Evolutionary conservation across 1,140 invertebrate species (phyloP).

Genomic region (Temnothorax curvispinosus): DNA sequence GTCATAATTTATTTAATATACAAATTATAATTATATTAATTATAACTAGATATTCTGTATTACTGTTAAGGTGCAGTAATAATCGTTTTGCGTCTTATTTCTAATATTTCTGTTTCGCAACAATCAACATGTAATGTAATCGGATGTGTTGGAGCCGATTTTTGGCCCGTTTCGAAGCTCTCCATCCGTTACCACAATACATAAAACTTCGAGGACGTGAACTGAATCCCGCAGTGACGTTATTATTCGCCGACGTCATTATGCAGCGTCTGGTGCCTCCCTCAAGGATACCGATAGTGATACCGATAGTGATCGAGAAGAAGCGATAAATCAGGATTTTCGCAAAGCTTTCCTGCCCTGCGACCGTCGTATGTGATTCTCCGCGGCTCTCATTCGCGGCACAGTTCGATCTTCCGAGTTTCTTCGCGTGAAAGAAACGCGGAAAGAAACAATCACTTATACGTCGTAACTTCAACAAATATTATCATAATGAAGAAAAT

Average conservation of each 20-base stretch:
- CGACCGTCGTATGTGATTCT: conserved; percentile 62
- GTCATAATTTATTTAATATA: too few relatives aligned
- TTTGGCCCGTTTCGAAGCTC: not conserved
- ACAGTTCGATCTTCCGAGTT: not conserved
- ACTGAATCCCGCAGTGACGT: conserved; percentile 51
- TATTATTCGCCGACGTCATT: conserved; percentile 57
- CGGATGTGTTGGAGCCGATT: not conserved
- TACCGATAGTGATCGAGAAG: conserved; percentile 55
- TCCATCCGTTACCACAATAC: conserved; percentile 40
- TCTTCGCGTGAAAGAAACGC: not conserved
- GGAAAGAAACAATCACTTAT: not conserved
- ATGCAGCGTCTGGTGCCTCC: conserved; percentile 46
- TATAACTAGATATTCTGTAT: not conserved
- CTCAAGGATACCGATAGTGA: conserved; percentile 43
- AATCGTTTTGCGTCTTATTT: not conserved
- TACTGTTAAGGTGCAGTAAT: not conserved
- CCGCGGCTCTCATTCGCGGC: conserved; percentile 21
- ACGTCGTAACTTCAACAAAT: conserved; percentile 3
- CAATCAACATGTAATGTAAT: not conserved
- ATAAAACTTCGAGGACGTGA: conserved; percentile 49
- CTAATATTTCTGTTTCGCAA: not conserved
- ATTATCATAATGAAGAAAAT: not conserved
- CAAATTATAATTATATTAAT: not conserved
- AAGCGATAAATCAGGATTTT: conserved; percentile 69
- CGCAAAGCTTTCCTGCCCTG: conserved; percentile 62